Evolutionary conservation across 2,888 invertebrate genomes (phyloP).

Genomic region (Dichetophora obliterata): DNA sequence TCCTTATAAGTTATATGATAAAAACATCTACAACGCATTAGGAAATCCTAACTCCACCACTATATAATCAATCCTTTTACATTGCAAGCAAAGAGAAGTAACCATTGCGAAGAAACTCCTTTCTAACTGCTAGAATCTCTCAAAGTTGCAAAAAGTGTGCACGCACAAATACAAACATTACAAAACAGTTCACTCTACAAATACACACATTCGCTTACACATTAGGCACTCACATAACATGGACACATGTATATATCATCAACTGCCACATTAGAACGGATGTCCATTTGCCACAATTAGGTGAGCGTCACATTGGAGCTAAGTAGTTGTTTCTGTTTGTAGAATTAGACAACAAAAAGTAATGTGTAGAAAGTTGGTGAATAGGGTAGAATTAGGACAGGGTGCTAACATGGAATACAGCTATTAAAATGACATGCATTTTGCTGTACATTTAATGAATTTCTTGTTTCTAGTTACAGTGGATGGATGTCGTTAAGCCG

Average conservation of each 20-base stretch:
- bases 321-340: constrained; percentile 25
- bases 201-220: background rate
- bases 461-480: constrained; percentile 8
- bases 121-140: too few relatives aligned
- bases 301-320: constrained; percentile 29
- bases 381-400: background rate
- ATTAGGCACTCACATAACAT: background rate
- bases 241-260: constrained; percentile 30
- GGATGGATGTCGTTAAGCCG: background rate
- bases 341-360: background rate
- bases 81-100: too few relatives aligned
- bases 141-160: background rate
- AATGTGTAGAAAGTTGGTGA: background rate
- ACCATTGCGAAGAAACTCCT: too few relatives aligned
- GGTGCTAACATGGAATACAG: background rate
- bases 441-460: constrained; percentile 10
- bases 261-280: constrained; percentile 31
- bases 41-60: too few relatives aligned
- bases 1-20: too few relatives aligned
- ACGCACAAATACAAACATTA: background rate
- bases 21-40: too few relatives aligned
- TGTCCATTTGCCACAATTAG: constrained; percentile 36
- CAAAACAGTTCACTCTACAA: background rate
- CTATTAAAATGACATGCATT: constrained; percentile 10
- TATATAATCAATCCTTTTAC: too few relatives aligned